Conservation (phyloP, 2,888 invertebrate species). For the Nipponacmea schrenckii region DNA sequence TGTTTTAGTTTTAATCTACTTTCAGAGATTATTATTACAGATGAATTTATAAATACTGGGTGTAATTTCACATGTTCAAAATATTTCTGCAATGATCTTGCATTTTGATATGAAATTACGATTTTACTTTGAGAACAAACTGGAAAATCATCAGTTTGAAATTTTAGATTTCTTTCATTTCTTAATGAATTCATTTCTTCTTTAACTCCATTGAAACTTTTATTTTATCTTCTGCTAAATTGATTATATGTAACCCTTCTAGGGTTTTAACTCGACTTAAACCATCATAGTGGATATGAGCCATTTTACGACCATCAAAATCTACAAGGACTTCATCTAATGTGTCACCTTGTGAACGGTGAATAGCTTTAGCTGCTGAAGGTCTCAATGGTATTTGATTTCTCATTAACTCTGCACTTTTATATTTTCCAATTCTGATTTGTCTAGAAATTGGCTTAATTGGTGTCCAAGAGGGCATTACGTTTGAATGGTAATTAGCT, state of each 20-base stretch:
- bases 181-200: conserved; percentile 21
- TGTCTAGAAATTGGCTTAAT: conserved; percentile 15
- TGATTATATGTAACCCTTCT: conserved; percentile 18
- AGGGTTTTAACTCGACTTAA: conserved; percentile 16
- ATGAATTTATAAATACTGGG: too few species aligned
- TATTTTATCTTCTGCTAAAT: conserved; percentile 15
- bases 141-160: neutral
- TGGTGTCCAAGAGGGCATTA: conserved; percentile 22
- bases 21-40: neutral
- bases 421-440: conserved; percentile 18
- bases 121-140: neutral
- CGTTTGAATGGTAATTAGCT: neutral
- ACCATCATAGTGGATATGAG: conserved; percentile 30
- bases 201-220: conserved; percentile 11
- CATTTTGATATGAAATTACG: too few species aligned
- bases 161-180: conserved; percentile 3
- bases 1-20: neutral
- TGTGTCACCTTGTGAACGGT: conserved; percentile 29
- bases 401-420: conserved; percentile 15
- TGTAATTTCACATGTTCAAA: too few species aligned
- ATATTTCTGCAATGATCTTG: too few species aligned
- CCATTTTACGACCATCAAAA: conserved; percentile 10
- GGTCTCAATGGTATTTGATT: conserved; percentile 28
- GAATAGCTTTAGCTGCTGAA: conserved; percentile 28
- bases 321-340: conserved; percentile 18